Conservation (phyloP, 1,140 invertebrate species). For the Heliconius melpomene region DNA sequence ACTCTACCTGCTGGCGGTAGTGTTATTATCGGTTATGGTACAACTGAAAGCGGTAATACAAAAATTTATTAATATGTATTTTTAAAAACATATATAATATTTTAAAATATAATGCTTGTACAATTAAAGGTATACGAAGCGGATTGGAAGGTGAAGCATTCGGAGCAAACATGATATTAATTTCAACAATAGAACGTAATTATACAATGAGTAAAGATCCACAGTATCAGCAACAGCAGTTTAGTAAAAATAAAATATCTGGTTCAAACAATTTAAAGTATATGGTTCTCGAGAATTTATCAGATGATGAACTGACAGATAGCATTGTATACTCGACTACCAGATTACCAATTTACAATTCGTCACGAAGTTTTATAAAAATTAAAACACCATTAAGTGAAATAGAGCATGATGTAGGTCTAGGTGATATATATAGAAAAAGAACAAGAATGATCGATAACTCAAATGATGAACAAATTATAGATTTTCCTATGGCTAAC, state of each 20-base stretch:
- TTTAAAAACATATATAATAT: slow-evolving; percentile 2
- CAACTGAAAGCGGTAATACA: slow-evolving; percentile 83
- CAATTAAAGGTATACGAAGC: slow-evolving; percentile 79
- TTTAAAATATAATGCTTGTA: slow-evolving; percentile 15
- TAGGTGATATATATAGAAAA: slow-evolving; percentile 35
- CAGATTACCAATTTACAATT: slow-evolving; percentile 34
- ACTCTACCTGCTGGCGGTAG: slow-evolving; percentile 83
- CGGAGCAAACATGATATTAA: slow-evolving; percentile 85
- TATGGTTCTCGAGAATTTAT: slow-evolving; percentile 53
- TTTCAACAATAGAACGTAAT: slow-evolving; percentile 80
- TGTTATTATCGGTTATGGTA: slow-evolving; percentile 85
- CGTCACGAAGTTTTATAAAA: slow-evolving; percentile 50
- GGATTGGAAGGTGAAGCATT: slow-evolving; percentile 86
- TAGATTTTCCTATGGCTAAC: slow-evolving; percentile 36
- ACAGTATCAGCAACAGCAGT: slow-evolving; percentile 53
- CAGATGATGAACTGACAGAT: slow-evolving; percentile 29
- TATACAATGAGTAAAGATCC: slow-evolving; percentile 59
- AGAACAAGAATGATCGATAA: slow-evolving; percentile 21
- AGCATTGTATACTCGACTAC: slow-evolving; percentile 23
- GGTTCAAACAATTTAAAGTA: slow-evolving; percentile 52
- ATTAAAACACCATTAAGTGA: slow-evolving; percentile 49
- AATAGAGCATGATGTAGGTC: slow-evolving; percentile 52
- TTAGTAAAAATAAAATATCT: slow-evolving; percentile 59
- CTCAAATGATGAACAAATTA: slow-evolving; percentile 47
- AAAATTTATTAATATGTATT: slow-evolving; percentile 6